phyloP scores from a whole-genome alignment of 2,888 invertebrate species.

The Aradus depressus region DNA sequence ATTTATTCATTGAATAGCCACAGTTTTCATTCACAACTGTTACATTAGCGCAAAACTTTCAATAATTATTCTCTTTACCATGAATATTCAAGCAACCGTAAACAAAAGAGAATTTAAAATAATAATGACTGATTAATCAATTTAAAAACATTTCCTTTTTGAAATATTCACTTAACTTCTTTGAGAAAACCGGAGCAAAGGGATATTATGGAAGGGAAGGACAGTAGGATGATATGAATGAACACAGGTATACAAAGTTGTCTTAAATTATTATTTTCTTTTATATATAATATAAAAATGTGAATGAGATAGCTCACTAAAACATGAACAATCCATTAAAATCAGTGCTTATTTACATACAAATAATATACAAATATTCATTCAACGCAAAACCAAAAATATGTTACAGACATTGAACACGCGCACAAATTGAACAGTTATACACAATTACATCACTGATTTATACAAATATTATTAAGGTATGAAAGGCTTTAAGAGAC shows the following conservation, averaged over 20 bases:
- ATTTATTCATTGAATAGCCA: too few species aligned
- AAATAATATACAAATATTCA: constrained; percentile 1
- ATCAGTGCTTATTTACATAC: constrained; percentile 9
- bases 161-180: too few species aligned
- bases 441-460: constrained; percentile 2
- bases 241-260: background rate
- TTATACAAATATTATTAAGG: background rate
- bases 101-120: too few species aligned
- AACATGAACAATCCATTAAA: constrained; percentile 12
- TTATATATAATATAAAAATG: constrained; percentile 1
- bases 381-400: background rate
- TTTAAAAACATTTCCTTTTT: too few species aligned
- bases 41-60: too few species aligned
- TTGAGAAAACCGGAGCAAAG: too few species aligned
- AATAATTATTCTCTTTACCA: too few species aligned
- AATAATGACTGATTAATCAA: too few species aligned
- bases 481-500: background rate
- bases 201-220: background rate
- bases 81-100: too few species aligned
- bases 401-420: constrained; percentile 5
- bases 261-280: constrained; percentile 4
- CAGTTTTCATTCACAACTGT: too few species aligned
- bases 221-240: background rate
- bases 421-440: background rate
- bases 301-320: constrained; percentile 10